phyloP scores from a whole-genome alignment of 2,113 vertebrate genomes.

The Pipa parva region DNA sequence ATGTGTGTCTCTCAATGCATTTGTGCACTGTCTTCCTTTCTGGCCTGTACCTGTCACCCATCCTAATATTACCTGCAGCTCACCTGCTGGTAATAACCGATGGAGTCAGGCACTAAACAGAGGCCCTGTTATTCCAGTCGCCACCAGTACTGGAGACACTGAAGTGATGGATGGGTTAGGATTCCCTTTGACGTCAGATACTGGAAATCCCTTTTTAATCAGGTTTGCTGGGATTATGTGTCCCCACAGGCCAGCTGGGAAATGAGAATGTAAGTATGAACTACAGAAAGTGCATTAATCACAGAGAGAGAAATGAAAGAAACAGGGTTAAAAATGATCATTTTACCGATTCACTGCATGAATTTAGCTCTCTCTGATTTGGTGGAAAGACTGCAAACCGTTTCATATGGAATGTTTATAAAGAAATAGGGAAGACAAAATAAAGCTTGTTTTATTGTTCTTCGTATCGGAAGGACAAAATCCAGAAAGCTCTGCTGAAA shows the following conservation, averaged over 20 bases:
- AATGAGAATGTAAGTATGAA: slow-evolving; percentile 13
- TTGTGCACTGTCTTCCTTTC: not conserved
- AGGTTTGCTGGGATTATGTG: slow-evolving; percentile 43
- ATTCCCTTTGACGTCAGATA: slow-evolving; percentile 54
- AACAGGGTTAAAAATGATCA: not conserved
- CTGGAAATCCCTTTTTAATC: slow-evolving; percentile 58
- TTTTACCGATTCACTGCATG: not conserved
- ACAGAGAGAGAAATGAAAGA: not conserved
- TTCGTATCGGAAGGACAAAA: too few species aligned
- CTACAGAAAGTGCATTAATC: slow-evolving; percentile 13
- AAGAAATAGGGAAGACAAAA: too few species aligned
- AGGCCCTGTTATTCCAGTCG: slow-evolving; percentile 31
- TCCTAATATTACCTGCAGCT: not conserved
- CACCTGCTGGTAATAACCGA: not conserved
- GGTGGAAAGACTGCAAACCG: too few species aligned
- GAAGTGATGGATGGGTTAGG: slow-evolving; percentile 33
- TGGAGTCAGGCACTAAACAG: slow-evolving; percentile 3
- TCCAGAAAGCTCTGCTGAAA: too few species aligned
- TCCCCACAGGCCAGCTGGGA: slow-evolving; percentile 26
- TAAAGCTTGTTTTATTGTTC: too few species aligned
- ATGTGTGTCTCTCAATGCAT: not conserved
- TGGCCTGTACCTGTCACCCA: slow-evolving; percentile 6
- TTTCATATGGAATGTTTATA: too few species aligned
- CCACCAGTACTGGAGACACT: slow-evolving; percentile 16
- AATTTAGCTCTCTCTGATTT: not conserved